These are phyloP conservation scores for Myrmecophaga tridactyla DNA, from an alignment of 2,113 vertebrate genomes.

Conservation along the genomic window DNA sequence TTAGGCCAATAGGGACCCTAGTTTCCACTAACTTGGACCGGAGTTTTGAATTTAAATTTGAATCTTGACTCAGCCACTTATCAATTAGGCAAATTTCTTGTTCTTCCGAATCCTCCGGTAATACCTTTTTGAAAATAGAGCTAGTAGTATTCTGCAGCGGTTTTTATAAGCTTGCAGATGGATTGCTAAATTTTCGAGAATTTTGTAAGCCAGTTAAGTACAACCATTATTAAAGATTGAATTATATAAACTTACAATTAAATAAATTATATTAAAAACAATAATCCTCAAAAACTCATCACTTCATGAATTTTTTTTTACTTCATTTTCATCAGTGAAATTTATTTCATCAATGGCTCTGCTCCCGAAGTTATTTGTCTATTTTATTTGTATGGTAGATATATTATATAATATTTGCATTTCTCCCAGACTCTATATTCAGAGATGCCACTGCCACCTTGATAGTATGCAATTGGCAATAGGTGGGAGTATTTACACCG, in stretches of 20 bases:
- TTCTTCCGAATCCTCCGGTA: neutral
- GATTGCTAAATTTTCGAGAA: neutral
- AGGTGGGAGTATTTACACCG: neutral
- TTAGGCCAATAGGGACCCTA: neutral
- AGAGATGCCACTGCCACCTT: neutral
- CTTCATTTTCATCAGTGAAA: neutral
- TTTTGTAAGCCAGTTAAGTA: slow-evolving; percentile 41
- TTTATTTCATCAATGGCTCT: slow-evolving; percentile 9
- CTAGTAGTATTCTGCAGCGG: neutral
- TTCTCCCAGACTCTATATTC: neutral
- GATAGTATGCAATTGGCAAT: neutral
- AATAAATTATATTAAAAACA: slow-evolving; percentile 12
- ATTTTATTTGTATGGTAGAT: neutral
- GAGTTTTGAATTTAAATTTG: neutral
- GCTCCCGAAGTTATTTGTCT: neutral
- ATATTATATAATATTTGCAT: neutral
- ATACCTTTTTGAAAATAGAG: slow-evolving; percentile 12
- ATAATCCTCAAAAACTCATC: slow-evolving; percentile 18
- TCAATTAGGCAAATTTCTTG: neutral
- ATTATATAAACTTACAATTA: neutral
- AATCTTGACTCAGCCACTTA: neutral
- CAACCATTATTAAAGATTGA: slow-evolving; percentile 12
- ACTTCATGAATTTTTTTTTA: neutral
- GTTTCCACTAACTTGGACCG: neutral
- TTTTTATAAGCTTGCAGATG: neutral